Base-by-base conservation (phyloP, 2,113 vertebrate species). In the Syngnathus scovelli region DNA sequence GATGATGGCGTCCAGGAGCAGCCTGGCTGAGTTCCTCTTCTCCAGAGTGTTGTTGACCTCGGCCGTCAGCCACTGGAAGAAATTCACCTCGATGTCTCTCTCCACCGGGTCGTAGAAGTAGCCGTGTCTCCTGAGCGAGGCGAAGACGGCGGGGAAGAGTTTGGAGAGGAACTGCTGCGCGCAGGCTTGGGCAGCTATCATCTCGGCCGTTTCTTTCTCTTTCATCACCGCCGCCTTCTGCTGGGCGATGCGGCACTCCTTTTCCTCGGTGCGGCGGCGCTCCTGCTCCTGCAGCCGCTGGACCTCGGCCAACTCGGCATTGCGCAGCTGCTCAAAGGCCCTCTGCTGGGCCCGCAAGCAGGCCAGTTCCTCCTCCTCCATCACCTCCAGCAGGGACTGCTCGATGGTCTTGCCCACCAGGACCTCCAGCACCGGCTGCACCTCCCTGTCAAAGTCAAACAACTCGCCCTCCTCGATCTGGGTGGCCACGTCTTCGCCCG, bases 401-500 rank as follows among this genome's bases (percentile, higher is more conserved):
- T 99, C 97, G 10, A 98, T 85, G 0, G 90, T 94, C 82, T 98
- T 99, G 0, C 95, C 96, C 79, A 96, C 80, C 87, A 99, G 75
- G 12, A 98, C 93, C 87, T 98, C 92, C 83, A 99, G 71, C 44
- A 98, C 66, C 0, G 95, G 93, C 74, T 90, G 92, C 60, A 98
- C 95, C 91, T 98, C 96, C 67, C 90, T 18, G 11, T 98, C 92
- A 86, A 98, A 98, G 84, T 98, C 91, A 89, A 98, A 99, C 56
- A 99, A 77, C 96, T 99, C 96, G 86, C 94, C 96, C 69, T 95
- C 92, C 79, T 94, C 87, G 82, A 98, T 95, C 72, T 98, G 93
- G 0, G 95, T 98, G 59, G 88, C 89, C 13, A 85, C 90, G 83
- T 98, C 96, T 85, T 76, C 91, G 56, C 96, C 96, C 0, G 93